Conservation (phyloP, 1,140 invertebrate genomes). For the Drosophila elegans region DNA sequence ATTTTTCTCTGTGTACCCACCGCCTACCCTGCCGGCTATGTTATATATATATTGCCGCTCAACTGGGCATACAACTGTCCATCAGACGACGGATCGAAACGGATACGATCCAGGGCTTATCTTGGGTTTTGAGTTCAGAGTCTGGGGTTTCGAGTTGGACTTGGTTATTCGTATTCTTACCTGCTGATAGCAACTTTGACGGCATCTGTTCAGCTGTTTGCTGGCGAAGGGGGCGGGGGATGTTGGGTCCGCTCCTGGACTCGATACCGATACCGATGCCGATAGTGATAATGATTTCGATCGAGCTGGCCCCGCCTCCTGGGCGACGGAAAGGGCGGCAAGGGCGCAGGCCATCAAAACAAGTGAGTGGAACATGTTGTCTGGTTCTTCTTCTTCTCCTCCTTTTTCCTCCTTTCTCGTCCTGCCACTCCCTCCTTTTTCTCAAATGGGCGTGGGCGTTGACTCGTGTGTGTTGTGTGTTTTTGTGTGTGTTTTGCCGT, state of each 20-base stretch:
- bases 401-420: constrained; percentile 11
- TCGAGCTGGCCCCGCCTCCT: constrained; percentile 28
- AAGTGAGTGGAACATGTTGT: constrained; percentile 67
- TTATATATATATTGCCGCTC: constrained; percentile 25
- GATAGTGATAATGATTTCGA: constrained; percentile 8
- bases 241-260: constrained; percentile 18
- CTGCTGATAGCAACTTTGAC: constrained; percentile 78
- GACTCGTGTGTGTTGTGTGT: constrained; percentile 27
- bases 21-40: not conserved
- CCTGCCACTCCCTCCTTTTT: constrained; percentile 39
- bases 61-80: constrained; percentile 68
- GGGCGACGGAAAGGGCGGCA: constrained; percentile 49
- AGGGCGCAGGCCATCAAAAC: constrained; percentile 57
- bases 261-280: constrained; percentile 16
- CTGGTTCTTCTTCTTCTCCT: constrained; percentile 12
- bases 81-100: constrained; percentile 53
- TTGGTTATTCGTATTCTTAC: constrained; percentile 41
- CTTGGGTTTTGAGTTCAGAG: constrained; percentile 6
- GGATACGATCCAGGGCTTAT: constrained; percentile 38
- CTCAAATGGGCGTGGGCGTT: constrained; percentile 57
- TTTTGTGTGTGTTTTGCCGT: constrained; percentile 20
- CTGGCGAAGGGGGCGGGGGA: constrained; percentile 13
- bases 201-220: constrained; percentile 75
- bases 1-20: constrained; percentile 23
- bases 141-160: constrained; percentile 3